Conservation (phyloP, 2,113 vertebrate genomes). For the Saccopteryx bilineata region DNA sequence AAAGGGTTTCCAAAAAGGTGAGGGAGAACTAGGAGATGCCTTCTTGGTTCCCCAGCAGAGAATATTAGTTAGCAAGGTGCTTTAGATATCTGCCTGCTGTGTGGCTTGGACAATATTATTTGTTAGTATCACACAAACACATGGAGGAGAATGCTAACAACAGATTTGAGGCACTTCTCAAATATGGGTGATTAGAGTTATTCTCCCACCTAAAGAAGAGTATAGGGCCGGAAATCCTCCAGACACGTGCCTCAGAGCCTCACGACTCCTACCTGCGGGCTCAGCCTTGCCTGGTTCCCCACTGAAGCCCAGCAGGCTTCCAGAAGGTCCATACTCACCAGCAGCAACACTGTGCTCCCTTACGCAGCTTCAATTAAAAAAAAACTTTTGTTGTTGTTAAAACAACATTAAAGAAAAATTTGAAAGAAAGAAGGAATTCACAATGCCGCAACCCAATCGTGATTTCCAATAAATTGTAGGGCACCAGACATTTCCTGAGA, state of each 20-base stretch:
- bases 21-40: not conserved
- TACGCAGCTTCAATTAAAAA: not conserved
- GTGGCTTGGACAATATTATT: not conserved
- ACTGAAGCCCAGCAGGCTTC: not conserved
- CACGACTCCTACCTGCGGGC: fast-evolving
- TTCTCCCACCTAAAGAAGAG: not conserved
- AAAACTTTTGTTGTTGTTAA: not conserved
- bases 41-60: not conserved
- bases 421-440: not conserved
- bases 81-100: not conserved
- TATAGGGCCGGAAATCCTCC: fast-evolving
- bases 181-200: not conserved
- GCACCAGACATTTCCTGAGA: not conserved
- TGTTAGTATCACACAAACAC: not conserved
- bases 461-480: not conserved
- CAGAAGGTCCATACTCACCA: not conserved
- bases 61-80: not conserved
- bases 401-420: not conserved
- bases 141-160: not conserved
- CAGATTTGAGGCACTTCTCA: slow-evolving; percentile 10
- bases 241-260: not conserved
- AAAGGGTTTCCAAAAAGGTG: not conserved
- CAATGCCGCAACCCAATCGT: not conserved
- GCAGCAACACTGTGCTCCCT: not conserved
- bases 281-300: not conserved